Evolutionary conservation across 2,888 invertebrate species (phyloP).

Genomic region (Ectobius pallidus): DNA sequence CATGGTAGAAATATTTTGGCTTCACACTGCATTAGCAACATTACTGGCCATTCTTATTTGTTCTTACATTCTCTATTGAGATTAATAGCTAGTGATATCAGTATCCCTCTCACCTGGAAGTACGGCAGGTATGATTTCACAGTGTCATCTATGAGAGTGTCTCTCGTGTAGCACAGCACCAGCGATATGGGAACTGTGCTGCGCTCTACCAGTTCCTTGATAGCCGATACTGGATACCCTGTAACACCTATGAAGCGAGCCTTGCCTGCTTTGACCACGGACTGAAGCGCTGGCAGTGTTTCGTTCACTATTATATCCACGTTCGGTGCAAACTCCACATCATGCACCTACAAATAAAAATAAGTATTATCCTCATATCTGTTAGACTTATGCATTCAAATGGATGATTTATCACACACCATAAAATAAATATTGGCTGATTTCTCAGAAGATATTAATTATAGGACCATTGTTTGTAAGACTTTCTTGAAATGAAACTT

Average conservation of each 20-base stretch:
- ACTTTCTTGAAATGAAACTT: too few relatives aligned
- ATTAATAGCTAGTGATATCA: too few relatives aligned
- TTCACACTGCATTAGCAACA: too few relatives aligned
- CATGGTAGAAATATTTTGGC: too few relatives aligned
- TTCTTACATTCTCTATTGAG: too few relatives aligned
- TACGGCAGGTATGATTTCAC: conserved; percentile 74
- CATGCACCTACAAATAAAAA: conserved; percentile 75
- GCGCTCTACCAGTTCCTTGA: conserved; percentile 75
- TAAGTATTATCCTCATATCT: too few relatives aligned
- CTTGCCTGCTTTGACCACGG: conserved; percentile 69
- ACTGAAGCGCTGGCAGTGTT: conserved; percentile 82
- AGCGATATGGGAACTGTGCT: conserved; percentile 68
- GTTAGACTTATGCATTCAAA: background rate
- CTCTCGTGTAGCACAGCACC: conserved; percentile 79
- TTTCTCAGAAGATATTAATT: too few relatives aligned
- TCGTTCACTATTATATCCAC: conserved; percentile 79
- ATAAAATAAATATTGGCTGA: too few relatives aligned
- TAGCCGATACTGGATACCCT: conserved; percentile 78
- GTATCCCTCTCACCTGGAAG: conserved; percentile 69
- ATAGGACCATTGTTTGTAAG: too few relatives aligned
- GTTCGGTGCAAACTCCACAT: conserved; percentile 84
- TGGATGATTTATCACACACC: background rate
- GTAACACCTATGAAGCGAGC: conserved; percentile 85
- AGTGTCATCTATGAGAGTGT: conserved; percentile 79
- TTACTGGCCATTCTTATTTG: too few relatives aligned